phyloP scores from a whole-genome alignment of 2,113 vertebrate genomes.

The Pelvicachromis taeniatus region DNA sequence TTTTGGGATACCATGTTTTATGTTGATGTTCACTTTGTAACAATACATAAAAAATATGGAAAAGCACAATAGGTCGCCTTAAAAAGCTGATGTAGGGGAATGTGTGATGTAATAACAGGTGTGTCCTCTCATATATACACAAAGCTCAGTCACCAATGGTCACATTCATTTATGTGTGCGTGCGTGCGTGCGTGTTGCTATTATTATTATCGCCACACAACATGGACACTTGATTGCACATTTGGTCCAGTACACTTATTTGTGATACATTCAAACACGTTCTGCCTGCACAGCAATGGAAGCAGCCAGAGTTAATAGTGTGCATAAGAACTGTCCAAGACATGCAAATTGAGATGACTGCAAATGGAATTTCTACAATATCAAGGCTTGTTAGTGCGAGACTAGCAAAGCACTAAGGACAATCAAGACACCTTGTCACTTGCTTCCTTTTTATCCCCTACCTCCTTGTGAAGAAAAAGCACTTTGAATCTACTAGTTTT shows the following conservation, averaged over 20 bases:
- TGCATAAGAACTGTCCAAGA: slow-evolving; percentile 84
- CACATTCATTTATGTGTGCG: background rate
- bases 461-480: slow-evolving; percentile 91
- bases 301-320: slow-evolving; percentile 82
- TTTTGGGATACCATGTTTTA: no score
- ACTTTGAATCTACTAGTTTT: slow-evolving; percentile 97
- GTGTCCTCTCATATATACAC: background rate
- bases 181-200: background rate
- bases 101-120: background rate
- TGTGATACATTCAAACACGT: slow-evolving; percentile 6
- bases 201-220: background rate
- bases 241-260: slow-evolving; percentile 5
- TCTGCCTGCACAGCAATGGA: background rate
- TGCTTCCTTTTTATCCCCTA: slow-evolving; percentile 88
- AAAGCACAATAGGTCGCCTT: background rate
- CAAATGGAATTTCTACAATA: slow-evolving; percentile 96
- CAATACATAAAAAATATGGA: background rate
- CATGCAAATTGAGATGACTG: slow-evolving; percentile 88
- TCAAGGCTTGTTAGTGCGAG: slow-evolving; percentile 91
- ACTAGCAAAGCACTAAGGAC: slow-evolving; percentile 92
- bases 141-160: background rate
- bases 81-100: background rate
- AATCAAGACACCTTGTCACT: slow-evolving; percentile 95
- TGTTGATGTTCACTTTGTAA: background rate
- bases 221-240: background rate